Evolutionary conservation across 2,113 vertebrate genomes (phyloP).

Genomic region (Pantherophis guttatus): DNA sequence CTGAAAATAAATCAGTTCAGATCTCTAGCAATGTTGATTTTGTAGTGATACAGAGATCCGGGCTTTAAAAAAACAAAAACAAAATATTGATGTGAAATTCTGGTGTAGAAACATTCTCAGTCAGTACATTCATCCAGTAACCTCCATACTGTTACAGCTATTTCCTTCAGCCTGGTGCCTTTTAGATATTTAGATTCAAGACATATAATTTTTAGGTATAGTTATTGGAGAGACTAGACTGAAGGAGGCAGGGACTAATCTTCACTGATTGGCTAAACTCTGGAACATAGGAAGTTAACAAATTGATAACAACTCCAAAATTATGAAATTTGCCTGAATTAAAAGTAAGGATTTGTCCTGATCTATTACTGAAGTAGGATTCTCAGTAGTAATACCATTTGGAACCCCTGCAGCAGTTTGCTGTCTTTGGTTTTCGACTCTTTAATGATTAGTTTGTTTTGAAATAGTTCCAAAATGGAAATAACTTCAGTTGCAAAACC

Average conservation of each 20-base stretch:
- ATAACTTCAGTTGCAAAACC: slow-evolving; percentile 9
- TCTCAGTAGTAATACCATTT: not conserved
- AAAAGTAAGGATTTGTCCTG: not conserved
- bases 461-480: slow-evolving; percentile 7
- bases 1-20: not conserved
- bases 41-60: not conserved
- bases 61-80: not conserved
- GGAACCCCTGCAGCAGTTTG: not conserved
- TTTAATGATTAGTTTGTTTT: slow-evolving; percentile 10
- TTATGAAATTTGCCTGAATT: not conserved
- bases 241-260: not conserved
- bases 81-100: not conserved
- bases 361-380: not conserved
- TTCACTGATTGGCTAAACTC: not conserved
- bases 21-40: not conserved
- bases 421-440: not conserved
- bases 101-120: not conserved
- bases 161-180: not conserved
- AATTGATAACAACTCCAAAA: not conserved
- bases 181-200: not conserved
- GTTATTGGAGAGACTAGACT: not conserved
- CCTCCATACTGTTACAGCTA: not conserved
- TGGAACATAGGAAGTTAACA: not conserved
- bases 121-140: not conserved
- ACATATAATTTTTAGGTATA: not conserved